These are phyloP conservation scores for Cryptophagus acutangulus DNA, from an alignment of 2,888 invertebrate genomes.

Conservation along the genomic window DNA sequence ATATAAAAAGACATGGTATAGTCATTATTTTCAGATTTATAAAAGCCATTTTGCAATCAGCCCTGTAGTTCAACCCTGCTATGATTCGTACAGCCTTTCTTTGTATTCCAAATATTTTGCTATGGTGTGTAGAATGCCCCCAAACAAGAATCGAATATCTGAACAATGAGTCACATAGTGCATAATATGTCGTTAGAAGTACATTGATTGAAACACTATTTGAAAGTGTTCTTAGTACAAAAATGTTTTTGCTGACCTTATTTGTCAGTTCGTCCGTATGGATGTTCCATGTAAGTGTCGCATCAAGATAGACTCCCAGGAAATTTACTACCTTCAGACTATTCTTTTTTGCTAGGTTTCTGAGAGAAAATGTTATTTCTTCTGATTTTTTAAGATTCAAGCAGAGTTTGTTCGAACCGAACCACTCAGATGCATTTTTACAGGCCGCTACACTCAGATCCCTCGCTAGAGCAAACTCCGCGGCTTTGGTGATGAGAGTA, in stretches of 20 bases:
- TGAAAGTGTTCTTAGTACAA: slow-evolving; percentile 10
- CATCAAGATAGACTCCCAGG: slow-evolving; percentile 9
- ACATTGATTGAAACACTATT: slow-evolving; percentile 7
- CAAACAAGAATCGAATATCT: slow-evolving; percentile 6
- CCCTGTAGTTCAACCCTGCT: background rate
- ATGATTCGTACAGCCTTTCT: background rate
- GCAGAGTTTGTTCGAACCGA: slow-evolving; percentile 4
- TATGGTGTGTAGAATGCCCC: slow-evolving; percentile 1
- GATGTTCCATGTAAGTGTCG: slow-evolving; percentile 7
- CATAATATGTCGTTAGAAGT: slow-evolving; percentile 10
- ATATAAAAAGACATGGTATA: slow-evolving; percentile 1
- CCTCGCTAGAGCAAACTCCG: background rate
- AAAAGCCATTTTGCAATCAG: background rate
- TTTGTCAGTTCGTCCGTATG: slow-evolving; percentile 4
- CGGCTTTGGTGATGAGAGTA: slow-evolving; percentile 1
- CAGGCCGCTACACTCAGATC: slow-evolving; percentile 2
- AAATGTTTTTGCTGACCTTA: slow-evolving; percentile 10
- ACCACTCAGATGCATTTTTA: slow-evolving; percentile 8
- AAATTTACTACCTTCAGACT: background rate
- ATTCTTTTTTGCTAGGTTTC: background rate
- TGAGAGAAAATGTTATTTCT: slow-evolving; percentile 6
- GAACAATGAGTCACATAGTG: slow-evolving; percentile 10
- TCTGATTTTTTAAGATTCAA: slow-evolving; percentile 9
- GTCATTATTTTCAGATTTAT: slow-evolving; percentile 2
- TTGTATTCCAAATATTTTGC: slow-evolving; percentile 1